These are phyloP conservation scores for Meiosimyza decipiens DNA, from an alignment of 2,888 invertebrate species.

Conservation along the genomic window DNA sequence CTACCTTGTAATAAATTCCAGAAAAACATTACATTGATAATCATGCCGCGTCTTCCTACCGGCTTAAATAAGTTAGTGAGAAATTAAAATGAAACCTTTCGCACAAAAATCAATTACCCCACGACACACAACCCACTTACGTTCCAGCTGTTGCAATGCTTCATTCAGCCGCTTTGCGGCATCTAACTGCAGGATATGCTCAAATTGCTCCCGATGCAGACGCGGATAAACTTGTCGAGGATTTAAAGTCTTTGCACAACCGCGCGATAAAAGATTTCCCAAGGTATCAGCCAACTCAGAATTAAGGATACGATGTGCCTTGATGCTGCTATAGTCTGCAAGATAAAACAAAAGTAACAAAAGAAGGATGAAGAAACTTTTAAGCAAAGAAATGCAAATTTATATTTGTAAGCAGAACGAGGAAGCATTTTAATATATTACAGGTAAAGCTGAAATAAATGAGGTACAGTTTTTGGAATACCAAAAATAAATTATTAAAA, in stretches of 20 bases:
- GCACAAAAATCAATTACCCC: background rate
- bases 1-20: no score
- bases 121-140: conserved; percentile 62
- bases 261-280: conserved; percentile 89
- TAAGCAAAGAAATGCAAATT: conserved; percentile 12
- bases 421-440: background rate
- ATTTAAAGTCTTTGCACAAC: conserved; percentile 82
- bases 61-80: no score
- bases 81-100: no score
- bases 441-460: no score
- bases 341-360: conserved; percentile 40
- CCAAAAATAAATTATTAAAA: no score
- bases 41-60: no score
- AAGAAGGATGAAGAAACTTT: no score
- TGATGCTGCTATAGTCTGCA: conserved; percentile 85
- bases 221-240: conserved; percentile 79
- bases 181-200: conserved; percentile 65
- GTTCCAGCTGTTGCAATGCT: conserved; percentile 70
- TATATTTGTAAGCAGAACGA: background rate
- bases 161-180: conserved; percentile 70
- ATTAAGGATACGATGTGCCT: conserved; percentile 82
- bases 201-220: conserved; percentile 68
- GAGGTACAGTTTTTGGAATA: no score
- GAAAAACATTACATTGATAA: no score
- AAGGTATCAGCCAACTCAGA: conserved; percentile 91